phyloP scores from a whole-genome alignment of 2,888 invertebrate genomes.

The Tanytarsus gracilentus region DNA sequence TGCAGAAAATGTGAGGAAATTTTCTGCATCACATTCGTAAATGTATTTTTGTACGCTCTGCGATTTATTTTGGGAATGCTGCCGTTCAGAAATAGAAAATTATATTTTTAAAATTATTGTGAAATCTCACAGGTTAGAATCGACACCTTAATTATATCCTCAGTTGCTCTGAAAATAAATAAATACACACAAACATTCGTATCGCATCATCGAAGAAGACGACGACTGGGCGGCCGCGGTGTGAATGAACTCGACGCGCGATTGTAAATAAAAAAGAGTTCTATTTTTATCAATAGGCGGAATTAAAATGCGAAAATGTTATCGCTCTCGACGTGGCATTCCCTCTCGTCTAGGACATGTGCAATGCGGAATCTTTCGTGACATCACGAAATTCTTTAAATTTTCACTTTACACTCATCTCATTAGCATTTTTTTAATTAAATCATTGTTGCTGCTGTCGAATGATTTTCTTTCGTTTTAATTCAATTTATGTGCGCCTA shows the following conservation, averaged over 20 bases:
- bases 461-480: not conserved
- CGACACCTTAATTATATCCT: no score
- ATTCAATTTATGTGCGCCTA: not conserved
- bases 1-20: not conserved
- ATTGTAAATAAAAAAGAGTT: constrained; percentile 11
- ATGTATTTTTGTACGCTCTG: no score
- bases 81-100: no score
- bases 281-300: constrained; percentile 9
- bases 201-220: not conserved
- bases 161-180: no score
- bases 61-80: no score
- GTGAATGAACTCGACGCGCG: constrained; percentile 4
- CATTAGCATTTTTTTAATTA: constrained; percentile 6
- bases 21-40: not conserved
- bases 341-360: no score
- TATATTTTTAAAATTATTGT: no score
- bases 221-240: not conserved
- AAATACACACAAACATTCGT: not conserved
- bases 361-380: no score
- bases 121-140: no score
- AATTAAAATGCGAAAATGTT: constrained; percentile 15
- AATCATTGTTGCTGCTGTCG: not conserved
- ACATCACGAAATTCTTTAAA: not conserved
- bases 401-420: not conserved
- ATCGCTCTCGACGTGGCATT: not conserved